These are phyloP conservation scores for Amazona vittata DNA, from an alignment of 2,113 vertebrate genomes.

Conservation along the genomic window DNA sequence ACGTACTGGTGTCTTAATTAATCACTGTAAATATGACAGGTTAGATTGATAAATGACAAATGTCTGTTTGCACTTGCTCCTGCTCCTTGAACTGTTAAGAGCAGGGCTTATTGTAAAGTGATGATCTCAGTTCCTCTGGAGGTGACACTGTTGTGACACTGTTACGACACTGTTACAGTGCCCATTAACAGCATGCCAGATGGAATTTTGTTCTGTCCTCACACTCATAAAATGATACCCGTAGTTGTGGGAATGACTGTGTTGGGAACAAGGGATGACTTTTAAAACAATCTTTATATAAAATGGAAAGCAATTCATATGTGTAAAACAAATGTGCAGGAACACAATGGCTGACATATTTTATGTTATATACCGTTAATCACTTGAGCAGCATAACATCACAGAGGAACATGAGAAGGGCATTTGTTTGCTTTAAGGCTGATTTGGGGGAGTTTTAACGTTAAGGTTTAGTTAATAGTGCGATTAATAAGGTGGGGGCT, in stretches of 20 bases:
- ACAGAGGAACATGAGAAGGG: background rate
- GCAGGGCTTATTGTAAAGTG: conserved; percentile 54
- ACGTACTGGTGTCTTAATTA: conserved; percentile 13
- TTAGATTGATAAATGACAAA: conserved; percentile 63
- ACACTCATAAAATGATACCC: conserved; percentile 70
- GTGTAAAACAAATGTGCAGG: conserved; percentile 4
- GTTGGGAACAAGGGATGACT: conserved; percentile 35
- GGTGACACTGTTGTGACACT: conserved; percentile 66
- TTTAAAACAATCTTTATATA: conserved; percentile 40
- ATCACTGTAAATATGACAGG: conserved; percentile 60
- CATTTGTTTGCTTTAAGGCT: background rate
- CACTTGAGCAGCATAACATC: background rate
- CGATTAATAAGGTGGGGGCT: background rate
- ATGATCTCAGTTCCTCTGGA: conserved; percentile 60
- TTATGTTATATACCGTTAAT: background rate
- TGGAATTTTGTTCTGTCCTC: conserved; percentile 71
- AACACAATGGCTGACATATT: background rate
- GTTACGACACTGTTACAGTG: conserved; percentile 46
- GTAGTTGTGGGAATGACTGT: conserved; percentile 32
- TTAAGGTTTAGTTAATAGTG: background rate
- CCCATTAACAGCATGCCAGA: conserved; percentile 75
- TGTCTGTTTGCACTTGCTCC: conserved; percentile 50
- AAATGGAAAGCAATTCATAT: conserved; percentile 29
- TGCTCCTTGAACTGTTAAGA: conserved; percentile 57
- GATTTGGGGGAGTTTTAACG: background rate